Conservation (phyloP, 2,888 invertebrate species). For the Cerastis rubricosa region DNA sequence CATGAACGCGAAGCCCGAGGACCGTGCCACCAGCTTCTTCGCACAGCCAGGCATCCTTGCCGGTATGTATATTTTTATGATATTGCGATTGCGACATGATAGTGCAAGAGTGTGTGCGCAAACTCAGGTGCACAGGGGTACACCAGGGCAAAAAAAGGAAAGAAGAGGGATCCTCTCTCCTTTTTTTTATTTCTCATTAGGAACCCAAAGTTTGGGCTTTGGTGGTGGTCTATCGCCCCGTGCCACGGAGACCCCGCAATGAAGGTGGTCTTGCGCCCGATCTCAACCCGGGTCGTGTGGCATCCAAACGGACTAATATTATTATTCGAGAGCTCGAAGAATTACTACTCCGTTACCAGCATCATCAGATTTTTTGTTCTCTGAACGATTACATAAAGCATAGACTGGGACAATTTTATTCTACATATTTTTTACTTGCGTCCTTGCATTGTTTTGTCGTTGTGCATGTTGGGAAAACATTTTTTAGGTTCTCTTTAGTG, state of each 20-base stretch:
- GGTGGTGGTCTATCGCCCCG: not conserved
- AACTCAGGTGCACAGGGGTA: not conserved
- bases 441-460: too few species aligned
- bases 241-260: not conserved
- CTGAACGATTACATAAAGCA: not conserved
- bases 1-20: constrained; percentile 96
- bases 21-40: constrained; percentile 97
- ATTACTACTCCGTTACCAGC: not conserved
- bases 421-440: not conserved
- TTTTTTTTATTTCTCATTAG: not conserved
- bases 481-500: not conserved
- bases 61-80: constrained; percentile 90
- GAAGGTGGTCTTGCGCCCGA: not conserved
- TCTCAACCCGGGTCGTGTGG: not conserved
- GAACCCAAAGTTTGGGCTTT: not conserved
- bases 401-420: not conserved
- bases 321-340: not conserved
- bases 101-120: not conserved
- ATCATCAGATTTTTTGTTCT: not conserved
- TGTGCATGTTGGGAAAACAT: not conserved
- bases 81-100: not conserved
- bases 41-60: constrained; percentile 98
- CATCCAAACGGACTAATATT: not conserved
- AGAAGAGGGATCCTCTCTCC: not conserved
- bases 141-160: not conserved